A percentile compares a stretch with the other conserved stretches of the same genome.
Evolutionary conservation across 2,797 vertebrate species (phyloP).

Genomic region (Perodicticus potto): DNA sequence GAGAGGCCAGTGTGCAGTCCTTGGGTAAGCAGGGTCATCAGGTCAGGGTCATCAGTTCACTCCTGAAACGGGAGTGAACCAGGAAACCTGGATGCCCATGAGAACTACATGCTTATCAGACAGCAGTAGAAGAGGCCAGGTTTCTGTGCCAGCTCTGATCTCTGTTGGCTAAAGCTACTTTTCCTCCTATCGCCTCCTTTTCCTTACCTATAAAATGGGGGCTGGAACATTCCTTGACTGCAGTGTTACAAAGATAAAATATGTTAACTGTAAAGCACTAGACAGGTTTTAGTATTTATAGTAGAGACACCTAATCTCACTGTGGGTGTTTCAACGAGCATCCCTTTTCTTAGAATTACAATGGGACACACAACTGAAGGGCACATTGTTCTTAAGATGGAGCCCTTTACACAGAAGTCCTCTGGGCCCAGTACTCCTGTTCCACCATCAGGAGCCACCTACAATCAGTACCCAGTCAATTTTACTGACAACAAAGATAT

Average conservation of each 20-base stretch:
- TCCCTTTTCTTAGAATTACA: background rate
- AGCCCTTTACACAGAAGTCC: background rate
- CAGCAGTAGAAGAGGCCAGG: background rate
- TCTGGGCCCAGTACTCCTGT: background rate
- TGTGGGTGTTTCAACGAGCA: background rate
- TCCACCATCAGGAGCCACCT: background rate
- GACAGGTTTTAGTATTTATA: background rate
- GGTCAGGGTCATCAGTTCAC: background rate
- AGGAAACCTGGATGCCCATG: background rate
- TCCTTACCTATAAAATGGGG: background rate
- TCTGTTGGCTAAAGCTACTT: background rate
- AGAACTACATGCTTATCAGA: background rate
- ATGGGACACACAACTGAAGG: background rate
- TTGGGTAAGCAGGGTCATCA: background rate
- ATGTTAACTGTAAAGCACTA: background rate
- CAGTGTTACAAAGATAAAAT: background rate
- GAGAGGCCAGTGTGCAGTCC: background rate
- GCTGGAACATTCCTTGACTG: background rate
- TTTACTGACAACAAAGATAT: background rate
- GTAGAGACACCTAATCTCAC: background rate
- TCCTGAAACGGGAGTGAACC: background rate
- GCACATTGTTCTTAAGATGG: background rate
- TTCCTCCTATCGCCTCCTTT: background rate
- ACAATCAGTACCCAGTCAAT: background rate
- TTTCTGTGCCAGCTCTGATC: background rate